Evolutionary conservation across 2,113 vertebrate genomes (phyloP), one percentile per base, ranked within the genome.

Genomic region (Corythaixoides concolor): DNA sequence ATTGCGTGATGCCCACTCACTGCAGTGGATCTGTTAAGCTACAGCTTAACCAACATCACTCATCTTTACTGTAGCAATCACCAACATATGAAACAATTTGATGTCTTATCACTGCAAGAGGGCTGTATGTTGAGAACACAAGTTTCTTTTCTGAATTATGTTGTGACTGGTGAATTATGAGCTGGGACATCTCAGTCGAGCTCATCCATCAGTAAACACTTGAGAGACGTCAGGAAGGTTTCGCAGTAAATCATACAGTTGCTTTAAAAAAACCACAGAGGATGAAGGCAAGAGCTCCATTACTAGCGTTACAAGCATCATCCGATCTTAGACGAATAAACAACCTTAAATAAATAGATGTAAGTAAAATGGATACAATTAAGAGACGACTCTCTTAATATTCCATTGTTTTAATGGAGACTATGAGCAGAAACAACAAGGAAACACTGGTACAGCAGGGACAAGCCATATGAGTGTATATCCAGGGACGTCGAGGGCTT

Each of bases 161-260:
- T 66, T 81, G 93, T 93, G 85, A 77, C 41, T 85, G n/a, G 75
- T 37, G 89, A 94, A 27, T 86, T 39, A 92, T 28, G 79, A 92
- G 63, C 83, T 94, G 88, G 67, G 83, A 80, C 2, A 5, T 76
- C 52, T 88, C 79, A 58, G 0, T 37, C 0, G 2, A 92, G 67
- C 70, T 83, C 88, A 86, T 83, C 55, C 74, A 75, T 90, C 92
- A 93, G 70, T 27, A 56, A 88, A 79, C 85, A 91, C 92, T 90
- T 39, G 35, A 0, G 24, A 95, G 58, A 64, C 0, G 0, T 6
- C 24, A 21, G 70, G 85, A 93, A 60, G 17, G 75, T 64, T 77
- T 64, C 73, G 53, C 58, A 86, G 63, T 88, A 94, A 92, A 93
- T 90, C 82, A 75, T 20, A 16, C 33, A 62, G 53, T 27, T 41